Percentiles rank a stretch among this genome's conserved stretches.
Conservation (phyloP, 1,140 invertebrate genomes). For the Mizuhopecten yessoensis region DNA sequence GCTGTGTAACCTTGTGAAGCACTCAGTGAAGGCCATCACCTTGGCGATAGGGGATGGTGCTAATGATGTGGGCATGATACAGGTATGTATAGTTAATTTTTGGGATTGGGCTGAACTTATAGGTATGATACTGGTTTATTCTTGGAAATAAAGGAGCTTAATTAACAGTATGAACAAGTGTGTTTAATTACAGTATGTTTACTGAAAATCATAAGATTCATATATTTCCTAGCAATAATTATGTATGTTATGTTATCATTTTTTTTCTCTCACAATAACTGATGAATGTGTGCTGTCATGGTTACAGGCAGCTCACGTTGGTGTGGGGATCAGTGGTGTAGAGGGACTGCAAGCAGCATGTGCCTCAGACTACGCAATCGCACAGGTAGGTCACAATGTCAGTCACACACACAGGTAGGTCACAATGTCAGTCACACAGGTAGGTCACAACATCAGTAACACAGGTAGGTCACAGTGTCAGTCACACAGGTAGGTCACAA, state of each 20-base stretch:
- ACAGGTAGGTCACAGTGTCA: neutral
- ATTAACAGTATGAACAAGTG: no score
- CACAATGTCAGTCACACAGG: neutral
- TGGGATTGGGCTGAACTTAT: no score
- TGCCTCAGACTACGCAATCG: constrained; percentile 99
- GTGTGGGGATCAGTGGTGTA: constrained; percentile 98
- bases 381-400: constrained; percentile 87
- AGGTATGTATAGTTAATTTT: constrained; percentile 83
- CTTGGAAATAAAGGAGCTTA: no score
- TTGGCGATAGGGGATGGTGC: constrained; percentile 99
- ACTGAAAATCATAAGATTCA: no score
- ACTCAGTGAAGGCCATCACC: constrained; percentile 90
- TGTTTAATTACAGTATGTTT: no score
- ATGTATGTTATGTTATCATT: no score
- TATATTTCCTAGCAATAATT: no score
- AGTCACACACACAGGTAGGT: neutral
- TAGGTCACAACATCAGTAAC: neutral
- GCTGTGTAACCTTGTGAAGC: constrained; percentile 97
- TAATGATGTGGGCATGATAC: constrained; percentile 99
- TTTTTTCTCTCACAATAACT: no score
- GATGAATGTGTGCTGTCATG: neutral
- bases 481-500: neutral
- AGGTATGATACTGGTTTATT: no score
- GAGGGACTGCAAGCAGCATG: constrained; percentile 99
- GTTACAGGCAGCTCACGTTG: constrained; percentile 87